Conservation (phyloP, 2,888 invertebrate genomes). For the Dasypogon diadema region DNA sequence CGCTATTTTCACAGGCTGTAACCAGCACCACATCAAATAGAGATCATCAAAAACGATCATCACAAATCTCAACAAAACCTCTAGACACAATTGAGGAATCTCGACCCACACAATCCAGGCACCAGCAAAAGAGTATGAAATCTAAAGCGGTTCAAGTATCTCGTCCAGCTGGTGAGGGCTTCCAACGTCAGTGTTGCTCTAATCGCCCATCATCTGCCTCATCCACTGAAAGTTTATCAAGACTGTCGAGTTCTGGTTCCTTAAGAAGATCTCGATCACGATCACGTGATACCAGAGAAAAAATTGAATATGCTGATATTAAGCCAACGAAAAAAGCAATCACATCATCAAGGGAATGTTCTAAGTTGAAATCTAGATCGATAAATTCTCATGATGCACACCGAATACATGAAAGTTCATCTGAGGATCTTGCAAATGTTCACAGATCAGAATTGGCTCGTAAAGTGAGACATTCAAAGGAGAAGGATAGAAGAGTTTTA, state of each 20-base stretch:
- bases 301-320: constrained; percentile 38
- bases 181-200: constrained; percentile 50
- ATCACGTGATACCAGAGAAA: constrained; percentile 51
- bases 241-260: constrained; percentile 61
- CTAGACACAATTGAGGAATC: constrained; percentile 68
- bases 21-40: constrained; percentile 68
- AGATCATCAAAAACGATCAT: constrained; percentile 65
- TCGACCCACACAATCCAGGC: constrained; percentile 53
- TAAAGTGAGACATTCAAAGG: constrained; percentile 53
- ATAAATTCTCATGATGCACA: constrained; percentile 66
- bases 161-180: constrained; percentile 60
- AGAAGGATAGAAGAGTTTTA: constrained; percentile 48
- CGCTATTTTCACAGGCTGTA: constrained; percentile 68
- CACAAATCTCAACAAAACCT: constrained; percentile 64
- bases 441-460: constrained; percentile 60
- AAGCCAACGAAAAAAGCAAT: constrained; percentile 32
- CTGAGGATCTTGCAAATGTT: constrained; percentile 69
- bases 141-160: constrained; percentile 20
- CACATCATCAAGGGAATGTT: constrained; percentile 15
- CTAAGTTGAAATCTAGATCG: constrained; percentile 64
- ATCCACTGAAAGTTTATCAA: constrained; percentile 56
- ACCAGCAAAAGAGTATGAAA: constrained; percentile 23
- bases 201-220: constrained; percentile 56
- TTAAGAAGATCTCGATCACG: constrained; percentile 59
- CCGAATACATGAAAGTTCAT: constrained; percentile 69